These are phyloP conservation scores for Littorina saxatilis DNA, from an alignment of 1,140 invertebrate genomes.

Conservation along the genomic window DNA sequence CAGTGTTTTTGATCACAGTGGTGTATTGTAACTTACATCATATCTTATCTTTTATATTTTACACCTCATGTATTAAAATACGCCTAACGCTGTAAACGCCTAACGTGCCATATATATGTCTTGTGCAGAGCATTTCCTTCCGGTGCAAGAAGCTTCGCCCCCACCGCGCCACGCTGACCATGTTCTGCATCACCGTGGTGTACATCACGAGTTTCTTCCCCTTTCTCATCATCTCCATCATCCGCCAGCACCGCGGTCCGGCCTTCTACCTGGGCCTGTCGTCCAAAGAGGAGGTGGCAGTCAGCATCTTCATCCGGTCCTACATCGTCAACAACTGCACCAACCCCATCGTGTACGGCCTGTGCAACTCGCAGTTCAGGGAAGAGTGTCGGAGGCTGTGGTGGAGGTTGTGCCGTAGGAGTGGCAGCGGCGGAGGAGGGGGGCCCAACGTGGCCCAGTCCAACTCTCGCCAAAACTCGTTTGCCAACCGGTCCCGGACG, in stretches of 20 bases:
- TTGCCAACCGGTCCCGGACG: background rate
- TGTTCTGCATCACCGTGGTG: constrained; percentile 63
- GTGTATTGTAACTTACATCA: too few species aligned
- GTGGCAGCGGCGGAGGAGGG: too few species aligned
- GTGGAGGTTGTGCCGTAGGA: background rate
- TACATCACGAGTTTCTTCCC: constrained; percentile 68
- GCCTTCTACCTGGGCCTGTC: constrained; percentile 39
- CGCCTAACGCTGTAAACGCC: too few species aligned
- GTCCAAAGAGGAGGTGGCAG: constrained; percentile 40
- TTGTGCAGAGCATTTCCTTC: constrained; percentile 30
- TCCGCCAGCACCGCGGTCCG: constrained; percentile 36
- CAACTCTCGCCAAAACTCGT: background rate
- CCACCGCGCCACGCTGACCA: constrained; percentile 58
- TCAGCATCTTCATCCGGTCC: constrained; percentile 57
- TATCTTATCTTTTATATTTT: too few species aligned
- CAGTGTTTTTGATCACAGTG: too few species aligned
- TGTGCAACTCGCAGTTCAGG: constrained; percentile 60
- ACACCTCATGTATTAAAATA: too few species aligned
- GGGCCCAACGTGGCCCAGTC: too few species aligned
- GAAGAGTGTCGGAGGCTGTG: constrained; percentile 48
- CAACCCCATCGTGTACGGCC: constrained; percentile 65
- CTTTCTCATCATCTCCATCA: constrained; percentile 57
- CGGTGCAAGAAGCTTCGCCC: constrained; percentile 33
- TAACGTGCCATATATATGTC: too few species aligned
- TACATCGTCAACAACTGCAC: constrained; percentile 63